Conservation (phyloP, 2,113 vertebrate genomes). For the Noctilio leporinus region DNA sequence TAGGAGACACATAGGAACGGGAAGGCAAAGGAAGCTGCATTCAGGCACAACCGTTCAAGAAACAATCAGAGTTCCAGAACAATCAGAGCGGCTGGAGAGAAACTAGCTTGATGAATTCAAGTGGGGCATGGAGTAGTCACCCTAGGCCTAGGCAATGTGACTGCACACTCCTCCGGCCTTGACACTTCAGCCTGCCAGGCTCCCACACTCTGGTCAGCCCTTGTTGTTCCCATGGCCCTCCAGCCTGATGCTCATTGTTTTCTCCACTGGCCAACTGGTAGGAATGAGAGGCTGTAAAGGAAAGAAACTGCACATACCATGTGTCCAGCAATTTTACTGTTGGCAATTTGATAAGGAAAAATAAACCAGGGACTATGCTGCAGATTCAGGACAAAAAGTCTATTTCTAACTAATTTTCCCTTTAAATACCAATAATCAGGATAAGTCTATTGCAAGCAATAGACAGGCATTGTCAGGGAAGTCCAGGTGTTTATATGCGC, state of each 20-base stretch:
- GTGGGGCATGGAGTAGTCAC: rapidly evolving
- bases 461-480: not conserved
- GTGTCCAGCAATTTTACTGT: slow-evolving; percentile 37
- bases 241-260: slow-evolving; percentile 1
- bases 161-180: not conserved
- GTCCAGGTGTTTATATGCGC: not conserved
- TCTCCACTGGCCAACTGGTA: slow-evolving; percentile 36
- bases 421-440: not conserved
- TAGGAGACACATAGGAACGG: not conserved
- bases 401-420: slow-evolving; percentile 42
- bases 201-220: not conserved
- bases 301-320: not conserved
- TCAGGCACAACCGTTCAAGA: not conserved
- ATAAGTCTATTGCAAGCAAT: not conserved
- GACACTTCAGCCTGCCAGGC: not conserved
- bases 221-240: not conserved
- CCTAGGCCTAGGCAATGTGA: not conserved
- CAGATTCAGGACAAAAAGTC: slow-evolving; percentile 18
- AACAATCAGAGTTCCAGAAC: not conserved
- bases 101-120: not conserved
- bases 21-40: not conserved
- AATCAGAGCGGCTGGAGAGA: rapidly evolving
- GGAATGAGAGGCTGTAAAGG: not conserved
- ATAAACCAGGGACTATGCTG: slow-evolving; percentile 17
- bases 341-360: slow-evolving; percentile 50